Evolutionary conservation across 2,113 vertebrate species (phyloP).

Genomic region (Anas platyrhynchos): DNA sequence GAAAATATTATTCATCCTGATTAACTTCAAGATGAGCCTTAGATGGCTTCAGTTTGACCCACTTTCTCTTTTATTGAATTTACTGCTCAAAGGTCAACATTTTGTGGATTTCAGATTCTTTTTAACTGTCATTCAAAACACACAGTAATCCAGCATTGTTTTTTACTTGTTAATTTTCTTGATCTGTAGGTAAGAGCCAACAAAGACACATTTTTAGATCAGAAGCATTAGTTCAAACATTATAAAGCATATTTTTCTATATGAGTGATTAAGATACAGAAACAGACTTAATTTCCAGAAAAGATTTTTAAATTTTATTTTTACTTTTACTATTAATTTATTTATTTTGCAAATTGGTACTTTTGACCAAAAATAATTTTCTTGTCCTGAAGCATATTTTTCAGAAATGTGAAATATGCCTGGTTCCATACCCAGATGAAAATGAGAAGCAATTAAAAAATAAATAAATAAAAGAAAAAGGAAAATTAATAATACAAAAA

Average conservation of each 20-base stretch:
- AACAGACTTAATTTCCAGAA: not conserved
- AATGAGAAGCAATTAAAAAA: not conserved
- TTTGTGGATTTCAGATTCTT: conserved; percentile 26
- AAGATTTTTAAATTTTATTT: not conserved
- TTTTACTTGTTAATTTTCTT: not conserved
- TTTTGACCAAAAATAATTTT: not conserved
- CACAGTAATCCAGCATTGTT: not conserved
- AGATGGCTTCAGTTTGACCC: conserved; percentile 11
- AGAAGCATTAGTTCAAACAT: not conserved
- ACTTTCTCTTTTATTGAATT: conserved; percentile 24
- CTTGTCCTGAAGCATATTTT: not conserved
- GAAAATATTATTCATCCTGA: conserved; percentile 40
- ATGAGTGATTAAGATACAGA: not conserved
- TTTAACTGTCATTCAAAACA: not conserved
- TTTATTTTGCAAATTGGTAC: not conserved
- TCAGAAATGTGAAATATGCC: not conserved
- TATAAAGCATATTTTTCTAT: not conserved
- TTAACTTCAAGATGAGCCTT: conserved; percentile 6
- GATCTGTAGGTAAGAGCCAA: not conserved
- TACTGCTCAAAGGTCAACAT: not conserved
- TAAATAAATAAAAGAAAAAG: not conserved
- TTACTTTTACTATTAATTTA: not conserved
- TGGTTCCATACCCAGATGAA: not conserved
- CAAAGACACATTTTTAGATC: not conserved
- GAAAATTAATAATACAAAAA: not conserved